Conservation (phyloP, 2,113 vertebrate genomes). For the Podarcis raffonei region DNA sequence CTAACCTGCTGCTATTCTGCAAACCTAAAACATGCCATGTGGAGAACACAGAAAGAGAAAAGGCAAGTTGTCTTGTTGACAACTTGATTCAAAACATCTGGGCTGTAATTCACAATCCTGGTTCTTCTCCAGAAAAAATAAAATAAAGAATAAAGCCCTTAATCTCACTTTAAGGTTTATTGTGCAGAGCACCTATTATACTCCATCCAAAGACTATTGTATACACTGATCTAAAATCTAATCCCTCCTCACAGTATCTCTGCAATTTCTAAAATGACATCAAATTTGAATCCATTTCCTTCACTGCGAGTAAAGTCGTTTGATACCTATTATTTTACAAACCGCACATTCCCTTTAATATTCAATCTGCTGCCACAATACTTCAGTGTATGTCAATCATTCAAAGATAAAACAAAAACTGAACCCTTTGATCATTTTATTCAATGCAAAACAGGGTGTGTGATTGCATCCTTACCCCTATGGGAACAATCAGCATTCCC, state of each 20-base stretch:
- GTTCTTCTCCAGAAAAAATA: slow-evolving; percentile 12
- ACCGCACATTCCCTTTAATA: not conserved
- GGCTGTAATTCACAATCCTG: slow-evolving; percentile 8
- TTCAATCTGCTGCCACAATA: not conserved
- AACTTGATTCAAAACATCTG: slow-evolving; percentile 21
- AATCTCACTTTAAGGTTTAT: slow-evolving; percentile 22
- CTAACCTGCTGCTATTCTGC: not conserved
- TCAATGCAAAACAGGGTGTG: not conserved
- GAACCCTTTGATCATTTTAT: not conserved
- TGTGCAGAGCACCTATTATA: not conserved
- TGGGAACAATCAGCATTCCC: not conserved
- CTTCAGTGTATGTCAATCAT: slow-evolving; percentile 13
- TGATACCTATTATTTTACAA: slow-evolving; percentile 2
- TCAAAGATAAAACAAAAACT: not conserved
- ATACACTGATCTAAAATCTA: slow-evolving; percentile 1
- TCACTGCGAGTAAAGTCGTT: not conserved
- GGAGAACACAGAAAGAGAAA: slow-evolving; percentile 21
- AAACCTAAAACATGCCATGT: not conserved
- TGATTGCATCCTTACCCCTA: not conserved
- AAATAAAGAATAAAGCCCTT: slow-evolving; percentile 1
- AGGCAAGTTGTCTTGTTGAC: slow-evolving; percentile 1
- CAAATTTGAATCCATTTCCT: slow-evolving; percentile 30
- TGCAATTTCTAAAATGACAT: slow-evolving; percentile 15
- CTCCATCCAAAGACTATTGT: slow-evolving; percentile 17
- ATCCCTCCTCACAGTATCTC: not conserved